Percentiles rank a stretch among this genome's conserved stretches.
These are phyloP conservation scores for Ciconia nigra DNA, from an alignment of 2,797 vertebrate species.

Conservation along the genomic window DNA sequence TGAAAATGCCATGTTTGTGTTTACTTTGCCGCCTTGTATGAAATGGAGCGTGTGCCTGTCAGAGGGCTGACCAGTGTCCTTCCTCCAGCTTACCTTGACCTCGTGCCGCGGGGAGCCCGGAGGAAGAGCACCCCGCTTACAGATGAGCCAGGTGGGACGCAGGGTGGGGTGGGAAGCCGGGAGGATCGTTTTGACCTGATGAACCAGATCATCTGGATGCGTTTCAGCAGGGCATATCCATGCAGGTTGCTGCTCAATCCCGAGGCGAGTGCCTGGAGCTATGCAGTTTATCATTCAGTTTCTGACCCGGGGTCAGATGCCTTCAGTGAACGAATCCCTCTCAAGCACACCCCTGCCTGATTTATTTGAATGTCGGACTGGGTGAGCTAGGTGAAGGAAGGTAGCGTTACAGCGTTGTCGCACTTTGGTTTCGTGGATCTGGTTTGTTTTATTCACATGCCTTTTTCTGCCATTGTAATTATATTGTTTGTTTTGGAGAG, in stretches of 20 bases:
- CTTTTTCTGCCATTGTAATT: background rate
- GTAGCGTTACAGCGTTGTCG: background rate
- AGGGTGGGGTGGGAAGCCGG: background rate
- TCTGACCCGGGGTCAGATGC: conserved; percentile 19
- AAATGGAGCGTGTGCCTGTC: background rate
- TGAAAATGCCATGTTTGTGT: background rate
- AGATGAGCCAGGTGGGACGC: background rate
- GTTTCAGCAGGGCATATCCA: conserved; percentile 40
- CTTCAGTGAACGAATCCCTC: background rate
- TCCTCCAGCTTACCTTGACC: background rate
- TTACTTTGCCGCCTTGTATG: background rate
- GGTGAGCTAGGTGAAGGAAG: background rate
- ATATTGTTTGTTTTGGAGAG: background rate
- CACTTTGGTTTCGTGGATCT: background rate
- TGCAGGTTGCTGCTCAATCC: conserved; percentile 1
- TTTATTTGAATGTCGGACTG: background rate
- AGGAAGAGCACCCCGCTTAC: background rate
- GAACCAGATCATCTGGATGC: conserved; percentile 47
- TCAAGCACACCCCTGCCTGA: background rate
- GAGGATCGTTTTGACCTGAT: conserved; percentile 42
- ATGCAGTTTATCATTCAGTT: conserved; percentile 28
- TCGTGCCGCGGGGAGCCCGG: rapidly evolving
- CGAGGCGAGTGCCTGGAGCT: conserved; percentile 27
- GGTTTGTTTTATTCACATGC: background rate
- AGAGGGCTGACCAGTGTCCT: background rate